These are phyloP conservation scores for Globodera ellingtonae DNA, from an alignment of 1,140 invertebrate species.

Conservation along the genomic window DNA sequence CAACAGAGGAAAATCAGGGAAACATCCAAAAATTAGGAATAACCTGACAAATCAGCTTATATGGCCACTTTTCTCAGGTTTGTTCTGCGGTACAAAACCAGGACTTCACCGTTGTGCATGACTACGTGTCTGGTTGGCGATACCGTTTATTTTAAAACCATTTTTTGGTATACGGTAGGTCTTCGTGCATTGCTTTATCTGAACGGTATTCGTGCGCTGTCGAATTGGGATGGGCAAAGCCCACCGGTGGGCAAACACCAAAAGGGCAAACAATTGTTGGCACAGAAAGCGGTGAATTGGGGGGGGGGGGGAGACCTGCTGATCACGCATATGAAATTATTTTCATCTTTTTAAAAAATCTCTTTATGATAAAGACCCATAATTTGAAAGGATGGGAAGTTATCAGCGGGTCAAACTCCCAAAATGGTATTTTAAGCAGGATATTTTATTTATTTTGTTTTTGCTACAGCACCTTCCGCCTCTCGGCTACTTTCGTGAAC, in stretches of 20 bases:
- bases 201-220: constrained; percentile 72
- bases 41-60: constrained; percentile 7
- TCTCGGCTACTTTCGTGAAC: constrained; percentile 82
- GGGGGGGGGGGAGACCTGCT: no score
- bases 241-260: constrained; percentile 85
- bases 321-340: no score
- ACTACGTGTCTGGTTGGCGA: constrained; percentile 65
- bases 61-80: constrained; percentile 70
- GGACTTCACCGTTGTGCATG: constrained; percentile 68
- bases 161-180: constrained; percentile 70
- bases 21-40: not conserved
- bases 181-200: constrained; percentile 87
- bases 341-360: no score
- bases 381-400: no score
- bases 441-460: not conserved
- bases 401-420: no score
- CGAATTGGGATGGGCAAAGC: constrained; percentile 88
- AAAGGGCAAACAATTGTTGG: constrained; percentile 82
- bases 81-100: constrained; percentile 97
- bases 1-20: no score
- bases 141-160: not conserved
- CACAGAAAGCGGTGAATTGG: constrained; percentile 69
- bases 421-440: not conserved
- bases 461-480: constrained; percentile 74
- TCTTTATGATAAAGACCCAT: no score